phyloP scores from a whole-genome alignment of 2,113 vertebrate species.

The Siniperca chuatsi region DNA sequence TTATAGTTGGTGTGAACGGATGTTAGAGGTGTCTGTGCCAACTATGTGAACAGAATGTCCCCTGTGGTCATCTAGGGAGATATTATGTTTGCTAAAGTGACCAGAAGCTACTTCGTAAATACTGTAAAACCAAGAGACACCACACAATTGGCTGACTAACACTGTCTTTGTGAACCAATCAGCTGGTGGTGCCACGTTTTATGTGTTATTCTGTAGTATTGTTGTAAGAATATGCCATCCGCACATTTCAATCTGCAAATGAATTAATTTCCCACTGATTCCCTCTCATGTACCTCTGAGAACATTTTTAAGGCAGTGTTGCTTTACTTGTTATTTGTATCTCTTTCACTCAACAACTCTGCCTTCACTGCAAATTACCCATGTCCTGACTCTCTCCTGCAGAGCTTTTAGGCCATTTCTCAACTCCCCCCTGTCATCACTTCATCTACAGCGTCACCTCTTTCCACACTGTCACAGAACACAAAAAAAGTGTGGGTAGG shows the following conservation, averaged over 20 bases:
- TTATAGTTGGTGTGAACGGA: constrained; percentile 20
- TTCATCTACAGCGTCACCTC: constrained; percentile 44
- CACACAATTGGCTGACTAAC: neutral
- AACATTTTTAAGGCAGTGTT: neutral
- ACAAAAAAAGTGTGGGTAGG: constrained; percentile 7
- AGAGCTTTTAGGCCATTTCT: constrained; percentile 59
- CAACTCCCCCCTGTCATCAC: constrained; percentile 59
- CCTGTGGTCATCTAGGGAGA: constrained; percentile 23
- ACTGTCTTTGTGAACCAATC: neutral
- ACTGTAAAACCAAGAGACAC: neutral
- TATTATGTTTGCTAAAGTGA: constrained; percentile 11
- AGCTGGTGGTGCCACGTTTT: neutral
- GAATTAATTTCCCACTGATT: neutral
- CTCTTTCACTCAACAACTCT: constrained; percentile 63
- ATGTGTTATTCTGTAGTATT: neutral
- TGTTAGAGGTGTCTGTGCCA: constrained; percentile 11
- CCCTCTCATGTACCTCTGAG: neutral
- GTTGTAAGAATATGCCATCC: neutral
- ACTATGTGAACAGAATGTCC: constrained; percentile 10
- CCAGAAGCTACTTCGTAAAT: constrained; percentile 14
- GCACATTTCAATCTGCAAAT: neutral
- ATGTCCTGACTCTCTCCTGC: constrained; percentile 29
- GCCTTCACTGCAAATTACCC: constrained; percentile 71
- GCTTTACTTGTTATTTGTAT: constrained; percentile 43
- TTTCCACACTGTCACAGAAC: constrained; percentile 33